A percentile compares a stretch with the other conserved stretches of the same genome.
Evolutionary conservation across 2,888 invertebrate genomes (phyloP).

Genomic region (Drosophila nr. fundita): DNA sequence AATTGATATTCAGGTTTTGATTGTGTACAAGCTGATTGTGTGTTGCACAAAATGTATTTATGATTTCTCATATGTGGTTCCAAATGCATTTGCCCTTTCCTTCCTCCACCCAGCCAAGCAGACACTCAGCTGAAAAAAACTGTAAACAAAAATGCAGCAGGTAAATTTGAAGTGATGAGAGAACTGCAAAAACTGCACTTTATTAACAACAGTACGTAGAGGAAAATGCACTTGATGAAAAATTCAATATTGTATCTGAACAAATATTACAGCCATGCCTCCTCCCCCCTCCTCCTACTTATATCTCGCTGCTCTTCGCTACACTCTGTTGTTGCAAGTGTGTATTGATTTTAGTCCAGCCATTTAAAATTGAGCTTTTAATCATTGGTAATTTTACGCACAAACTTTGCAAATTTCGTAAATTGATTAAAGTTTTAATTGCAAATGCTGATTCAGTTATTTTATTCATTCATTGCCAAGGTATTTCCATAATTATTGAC

Average conservation of each 20-base stretch:
- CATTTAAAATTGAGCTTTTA: constrained; percentile 27
- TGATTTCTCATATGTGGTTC: neutral
- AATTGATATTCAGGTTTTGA: neutral
- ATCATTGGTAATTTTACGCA: neutral
- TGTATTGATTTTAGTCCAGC: constrained; percentile 35
- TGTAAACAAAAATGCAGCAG: constrained; percentile 17
- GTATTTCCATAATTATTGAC: neutral
- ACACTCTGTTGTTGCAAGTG: constrained; percentile 1
- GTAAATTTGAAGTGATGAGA: constrained; percentile 27
- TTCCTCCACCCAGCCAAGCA: neutral
- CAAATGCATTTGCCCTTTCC: neutral
- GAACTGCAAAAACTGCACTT: constrained; percentile 13
- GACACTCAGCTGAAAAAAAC: neutral
- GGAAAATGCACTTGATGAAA: constrained; percentile 27
- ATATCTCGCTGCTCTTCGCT: neutral
- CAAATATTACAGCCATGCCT: neutral
- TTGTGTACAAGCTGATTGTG: neutral
- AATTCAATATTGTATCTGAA: constrained; percentile 13
- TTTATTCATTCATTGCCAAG: neutral
- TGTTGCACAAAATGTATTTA: neutral
- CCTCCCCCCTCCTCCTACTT: too few species aligned
- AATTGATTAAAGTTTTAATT: neutral
- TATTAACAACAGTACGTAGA: neutral
- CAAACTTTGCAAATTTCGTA: neutral
- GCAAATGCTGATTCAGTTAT: neutral